Evolutionary conservation across 2,888 invertebrate genomes (phyloP).

Genomic region (Pristionchus exspectatus): DNA sequence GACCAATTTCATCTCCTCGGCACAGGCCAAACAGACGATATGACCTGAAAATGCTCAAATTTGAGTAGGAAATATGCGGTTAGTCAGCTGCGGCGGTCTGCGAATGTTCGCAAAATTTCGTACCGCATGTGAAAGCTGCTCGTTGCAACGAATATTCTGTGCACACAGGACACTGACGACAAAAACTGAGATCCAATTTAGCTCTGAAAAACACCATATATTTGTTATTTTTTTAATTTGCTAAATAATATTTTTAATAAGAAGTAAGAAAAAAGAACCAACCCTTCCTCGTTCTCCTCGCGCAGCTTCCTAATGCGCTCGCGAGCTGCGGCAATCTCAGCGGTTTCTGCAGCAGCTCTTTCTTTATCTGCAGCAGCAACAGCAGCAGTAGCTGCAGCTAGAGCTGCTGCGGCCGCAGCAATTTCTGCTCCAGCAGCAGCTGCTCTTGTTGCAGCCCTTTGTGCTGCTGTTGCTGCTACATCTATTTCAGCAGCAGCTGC

Average conservation of each 20-base stretch:
- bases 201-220: neutral
- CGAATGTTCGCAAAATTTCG: too few relatives aligned
- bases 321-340: neutral
- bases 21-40: neutral
- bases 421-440: too few relatives aligned
- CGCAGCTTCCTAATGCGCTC: neutral
- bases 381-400: neutral
- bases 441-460: too few relatives aligned
- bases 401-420: too few relatives aligned
- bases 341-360: neutral
- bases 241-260: too few relatives aligned
- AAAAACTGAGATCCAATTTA: neutral
- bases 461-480: too few relatives aligned
- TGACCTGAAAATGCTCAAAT: neutral
- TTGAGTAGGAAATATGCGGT: too few relatives aligned
- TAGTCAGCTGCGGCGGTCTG: too few relatives aligned
- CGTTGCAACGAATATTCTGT: neutral
- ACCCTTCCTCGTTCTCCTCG: neutral
- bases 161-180: neutral
- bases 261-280: neutral
- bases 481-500: too few relatives aligned
- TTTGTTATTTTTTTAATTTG: too few relatives aligned
- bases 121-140: neutral
- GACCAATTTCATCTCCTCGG: neutral
- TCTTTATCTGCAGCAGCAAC: too few relatives aligned